These are phyloP conservation scores for Timandra comae DNA, from an alignment of 2,888 invertebrate species.

Conservation along the genomic window DNA sequence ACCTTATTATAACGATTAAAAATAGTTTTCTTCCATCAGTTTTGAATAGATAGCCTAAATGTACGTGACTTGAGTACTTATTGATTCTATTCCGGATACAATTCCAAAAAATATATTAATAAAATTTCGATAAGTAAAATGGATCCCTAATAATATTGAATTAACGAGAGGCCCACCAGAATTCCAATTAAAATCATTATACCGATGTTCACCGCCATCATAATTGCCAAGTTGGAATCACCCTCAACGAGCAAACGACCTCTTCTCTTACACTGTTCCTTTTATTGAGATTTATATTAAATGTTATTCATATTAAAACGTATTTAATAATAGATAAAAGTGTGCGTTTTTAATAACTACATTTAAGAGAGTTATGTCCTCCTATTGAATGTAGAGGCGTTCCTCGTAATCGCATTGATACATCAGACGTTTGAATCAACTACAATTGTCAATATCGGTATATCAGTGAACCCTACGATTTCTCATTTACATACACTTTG, in stretches of 20 bases:
- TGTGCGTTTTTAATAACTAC: no score
- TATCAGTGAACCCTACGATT: slow-evolving; percentile 44
- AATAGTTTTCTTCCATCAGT: no score
- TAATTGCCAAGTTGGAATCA: neutral
- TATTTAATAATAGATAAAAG: no score
- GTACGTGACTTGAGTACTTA: no score
- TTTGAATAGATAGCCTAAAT: no score
- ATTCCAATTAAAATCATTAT: slow-evolving; percentile 10
- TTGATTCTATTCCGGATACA: no score
- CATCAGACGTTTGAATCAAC: neutral
- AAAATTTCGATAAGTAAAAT: slow-evolving; percentile 8
- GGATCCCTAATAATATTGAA: slow-evolving; percentile 6
- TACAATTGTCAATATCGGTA: slow-evolving; percentile 7
- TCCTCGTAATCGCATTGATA: slow-evolving; percentile 2
- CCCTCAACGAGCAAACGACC: neutral
- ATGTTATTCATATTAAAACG: no score
- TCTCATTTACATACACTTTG: slow-evolving; percentile 71
- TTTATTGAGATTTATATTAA: slow-evolving; percentile 1
- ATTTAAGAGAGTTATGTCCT: no score
- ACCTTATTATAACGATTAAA: no score
- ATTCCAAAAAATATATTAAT: slow-evolving; percentile 8
- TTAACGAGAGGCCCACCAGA: slow-evolving; percentile 4
- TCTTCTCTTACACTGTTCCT: neutral
- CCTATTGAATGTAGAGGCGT: no score
- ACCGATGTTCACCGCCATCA: slow-evolving; percentile 2